Base-by-base conservation (phyloP, 1,140 invertebrate genomes). In the Scaptomyza montana region DNA sequence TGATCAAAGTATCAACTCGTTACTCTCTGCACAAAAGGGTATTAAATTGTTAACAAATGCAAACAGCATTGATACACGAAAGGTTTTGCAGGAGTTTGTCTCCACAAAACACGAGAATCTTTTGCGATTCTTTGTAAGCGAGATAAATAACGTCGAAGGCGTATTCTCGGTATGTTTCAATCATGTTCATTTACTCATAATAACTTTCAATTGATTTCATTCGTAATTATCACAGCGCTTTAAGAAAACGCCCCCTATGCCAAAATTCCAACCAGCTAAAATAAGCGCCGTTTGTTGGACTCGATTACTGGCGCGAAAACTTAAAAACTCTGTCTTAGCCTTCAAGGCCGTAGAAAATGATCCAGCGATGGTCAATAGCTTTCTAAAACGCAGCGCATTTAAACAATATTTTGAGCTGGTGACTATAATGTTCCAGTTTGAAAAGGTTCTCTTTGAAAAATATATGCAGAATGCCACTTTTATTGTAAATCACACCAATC, bases 281-380 rank as follows among this genome's bases (percentile, higher is more conserved):
- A 94, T 96, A 19, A 97, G 97, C 16, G 94, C 96, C 12, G 97
- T 98, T 54, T 96, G 94, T 85, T 98, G 97, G 97, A 95, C 95
- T 4, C 93, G 96, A 36, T 93, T 95, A 46, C 91, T 98, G 10
- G 97, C 97, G 75, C 93, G 95, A 71, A 94, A 94, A 61, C 93
- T 98, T 13, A 97, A 97, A 90, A 93, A 93, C 56, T 95, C 96
- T 0, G 95, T 97, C 28, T 92, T 97, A 67, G 94, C 94, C 45
- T 97, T 98, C 80, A 94, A 95, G 86, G 93, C 94, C 62, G 92
- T 97, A 2, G 93, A 95, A 41, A 95, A 98, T 75, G 80, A 89
- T 66, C 89, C 87, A 28, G 87, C 86, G 10, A 92, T 98, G 54
- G 95, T 96, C 78, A 92, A 95, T 30, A 96, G 94, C 62, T 94